These are phyloP conservation scores for Cheilosia vernalis DNA, from an alignment of 2,888 invertebrate genomes.

Conservation along the genomic window DNA sequence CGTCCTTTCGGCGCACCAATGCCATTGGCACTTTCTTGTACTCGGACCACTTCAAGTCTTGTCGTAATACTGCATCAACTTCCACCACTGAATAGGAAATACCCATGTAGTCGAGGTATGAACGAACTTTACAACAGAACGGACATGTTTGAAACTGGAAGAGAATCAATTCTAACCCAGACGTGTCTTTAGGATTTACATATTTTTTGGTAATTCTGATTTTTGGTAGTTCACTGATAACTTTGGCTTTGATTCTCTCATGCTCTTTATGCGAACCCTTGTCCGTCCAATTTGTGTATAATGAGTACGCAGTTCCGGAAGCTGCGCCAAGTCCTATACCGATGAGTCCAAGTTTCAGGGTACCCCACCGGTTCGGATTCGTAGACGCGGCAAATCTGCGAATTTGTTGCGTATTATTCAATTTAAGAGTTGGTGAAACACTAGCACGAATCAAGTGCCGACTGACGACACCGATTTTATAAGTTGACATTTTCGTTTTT, in stretches of 20 bases:
- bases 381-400: conserved; percentile 54
- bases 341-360: conserved; percentile 85
- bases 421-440: conserved; percentile 19
- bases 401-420: conserved; percentile 50
- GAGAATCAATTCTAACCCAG: conserved; percentile 91
- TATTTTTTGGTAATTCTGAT: conserved; percentile 86
- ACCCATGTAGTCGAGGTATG: conserved; percentile 95
- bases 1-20: conserved; percentile 88
- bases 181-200: conserved; percentile 86
- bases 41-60: conserved; percentile 95
- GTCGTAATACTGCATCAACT: conserved; percentile 96
- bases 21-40: conserved; percentile 98
- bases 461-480: conserved; percentile 49
- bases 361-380: conserved; percentile 76
- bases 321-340: conserved; percentile 86
- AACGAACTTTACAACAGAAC: conserved; percentile 96
- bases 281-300: conserved; percentile 79
- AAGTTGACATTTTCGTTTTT: conserved; percentile 66
- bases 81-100: conserved; percentile 98
- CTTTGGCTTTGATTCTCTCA: conserved; percentile 78
- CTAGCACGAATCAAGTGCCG: conserved; percentile 41
- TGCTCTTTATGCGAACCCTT: conserved; percentile 82
- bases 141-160: conserved; percentile 99
- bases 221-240: conserved; percentile 84
- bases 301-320: conserved; percentile 85